These are phyloP conservation scores for Epizoanthus stellaris DNA, from an alignment of 92 coral and sea anemone species.

Conservation along the genomic window DNA sequence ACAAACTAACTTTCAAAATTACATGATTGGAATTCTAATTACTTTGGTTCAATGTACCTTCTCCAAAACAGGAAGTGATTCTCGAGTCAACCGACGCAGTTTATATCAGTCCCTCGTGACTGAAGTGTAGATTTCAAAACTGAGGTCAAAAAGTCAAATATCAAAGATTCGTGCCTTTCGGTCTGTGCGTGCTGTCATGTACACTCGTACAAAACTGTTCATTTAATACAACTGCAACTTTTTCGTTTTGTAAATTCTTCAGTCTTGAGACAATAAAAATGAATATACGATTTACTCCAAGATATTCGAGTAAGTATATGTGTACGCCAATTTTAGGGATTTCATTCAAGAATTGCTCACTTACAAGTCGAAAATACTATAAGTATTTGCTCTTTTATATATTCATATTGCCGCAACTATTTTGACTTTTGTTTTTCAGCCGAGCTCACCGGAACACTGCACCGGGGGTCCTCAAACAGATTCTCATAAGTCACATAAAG, in stretches of 20 bases:
- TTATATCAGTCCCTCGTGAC: constrained; percentile 11
- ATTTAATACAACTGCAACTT: not conserved
- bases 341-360: not conserved
- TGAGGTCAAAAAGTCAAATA: constrained; percentile 16
- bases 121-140: not conserved
- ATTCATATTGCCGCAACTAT: not conserved
- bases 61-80: constrained; percentile 30
- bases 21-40: too few species aligned
- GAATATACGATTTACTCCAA: too few species aligned
- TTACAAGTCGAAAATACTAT: not conserved
- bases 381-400: not conserved
- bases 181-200: not conserved
- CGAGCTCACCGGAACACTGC: not conserved
- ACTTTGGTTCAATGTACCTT: not conserved
- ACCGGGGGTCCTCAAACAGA: not conserved
- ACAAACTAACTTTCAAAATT: too few species aligned
- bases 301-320: not conserved
- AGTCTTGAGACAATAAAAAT: too few species aligned
- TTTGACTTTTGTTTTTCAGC: constrained; percentile 1
- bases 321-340: not conserved
- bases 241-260: not conserved
- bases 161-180: not conserved
- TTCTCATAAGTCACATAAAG: not conserved
- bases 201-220: too few species aligned
- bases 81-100: not conserved